Evolutionary conservation across 2,888 invertebrate genomes (phyloP), one percentile per base, ranked within the genome.

Genomic region (Pristionchus japonicus): DNA sequence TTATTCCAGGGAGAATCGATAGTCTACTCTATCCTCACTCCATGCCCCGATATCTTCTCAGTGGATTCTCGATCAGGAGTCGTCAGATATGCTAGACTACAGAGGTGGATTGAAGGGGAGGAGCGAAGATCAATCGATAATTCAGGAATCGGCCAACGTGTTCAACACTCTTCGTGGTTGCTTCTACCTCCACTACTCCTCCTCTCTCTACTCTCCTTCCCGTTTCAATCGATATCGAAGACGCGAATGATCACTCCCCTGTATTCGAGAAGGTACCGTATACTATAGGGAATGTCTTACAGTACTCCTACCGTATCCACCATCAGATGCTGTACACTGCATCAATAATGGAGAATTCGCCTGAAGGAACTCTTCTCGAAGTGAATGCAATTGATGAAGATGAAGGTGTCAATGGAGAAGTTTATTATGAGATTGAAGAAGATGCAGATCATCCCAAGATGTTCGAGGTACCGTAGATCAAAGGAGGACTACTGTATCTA

Each of bases 191-290:
- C 11, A 88, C 89, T n/a, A 88, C 83, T 49, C 90, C 91, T 20
- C 89, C 91, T 0, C 87, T 89, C 6, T 88, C 90, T 37, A 74
- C 88, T 1, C 88, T 91, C 74, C 88, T 89, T n/a, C 88, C 88
- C 31, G 37, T 92, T 0, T 49, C 88, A 3, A 87, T 92, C n/a
- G 82, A 87, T 34, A 88, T 92, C 0, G 87, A 89, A 13, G 98
- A 99, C 95, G 96, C 97, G 84, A 99, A 99, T 95, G 98, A 99
- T 95, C 98, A 98, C 95, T 96, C 96, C 90, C 99, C 98, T 0
- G 97, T 97, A 94, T 99, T 98, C 95, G 84, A 89, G 31, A 86
- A 89, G 87, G 90, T 90, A 27, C 0, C 17, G 34, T 31, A 49
- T 13, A 31, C 9, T 47, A 40, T 1, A 23, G 1, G 43, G 43